phyloP scores from a whole-genome alignment of 2,888 invertebrate species.

The Pollenia labialis region DNA sequence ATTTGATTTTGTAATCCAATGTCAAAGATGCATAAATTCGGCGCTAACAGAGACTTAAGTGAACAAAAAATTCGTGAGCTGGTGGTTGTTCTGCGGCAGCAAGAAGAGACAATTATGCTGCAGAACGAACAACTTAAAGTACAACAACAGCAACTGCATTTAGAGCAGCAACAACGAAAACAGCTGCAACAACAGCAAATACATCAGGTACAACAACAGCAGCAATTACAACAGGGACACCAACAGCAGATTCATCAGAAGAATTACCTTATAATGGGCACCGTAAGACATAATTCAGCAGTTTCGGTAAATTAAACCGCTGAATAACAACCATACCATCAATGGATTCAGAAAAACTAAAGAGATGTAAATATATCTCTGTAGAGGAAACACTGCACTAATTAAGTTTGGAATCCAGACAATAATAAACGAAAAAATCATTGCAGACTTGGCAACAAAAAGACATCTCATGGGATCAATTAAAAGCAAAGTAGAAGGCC shows the following conservation, averaged over 20 bases:
- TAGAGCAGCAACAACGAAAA: background rate
- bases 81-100: no score
- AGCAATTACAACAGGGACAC: background rate
- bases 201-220: background rate
- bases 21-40: no score
- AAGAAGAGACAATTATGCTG: background rate
- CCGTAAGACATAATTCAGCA: constrained; percentile 2
- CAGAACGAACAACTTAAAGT: background rate
- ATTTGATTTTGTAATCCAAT: no score
- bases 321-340: background rate
- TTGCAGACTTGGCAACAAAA: background rate
- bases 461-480: background rate
- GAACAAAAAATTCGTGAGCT: no score
- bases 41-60: no score
- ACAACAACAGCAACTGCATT: background rate
- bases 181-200: background rate
- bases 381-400: background rate
- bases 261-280: background rate
- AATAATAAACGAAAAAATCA: background rate
- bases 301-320: constrained; percentile 7
- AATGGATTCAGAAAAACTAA: background rate
- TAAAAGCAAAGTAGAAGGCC: constrained; percentile 2
- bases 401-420: background rate
- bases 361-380: background rate
- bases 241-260: background rate